phyloP scores from a whole-genome alignment of 2,797 vertebrate genomes.

The Myioborus melanocephalus region DNA sequence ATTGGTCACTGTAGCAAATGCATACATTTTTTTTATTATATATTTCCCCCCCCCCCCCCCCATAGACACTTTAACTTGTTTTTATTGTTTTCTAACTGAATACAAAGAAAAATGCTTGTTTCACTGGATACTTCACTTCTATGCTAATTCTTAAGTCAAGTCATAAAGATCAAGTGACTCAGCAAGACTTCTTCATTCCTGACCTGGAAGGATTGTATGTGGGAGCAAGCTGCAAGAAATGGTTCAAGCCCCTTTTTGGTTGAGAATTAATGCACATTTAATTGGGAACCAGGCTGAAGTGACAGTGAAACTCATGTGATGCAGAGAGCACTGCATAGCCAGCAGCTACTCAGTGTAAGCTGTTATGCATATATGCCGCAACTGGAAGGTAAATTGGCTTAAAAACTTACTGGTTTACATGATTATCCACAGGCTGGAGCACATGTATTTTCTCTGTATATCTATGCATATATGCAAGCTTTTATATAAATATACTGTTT shows the following conservation, averaged over 20 bases:
- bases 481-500: background rate
- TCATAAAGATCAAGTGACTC: background rate
- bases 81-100: background rate
- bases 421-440: background rate
- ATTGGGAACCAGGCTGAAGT: background rate
- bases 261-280: background rate
- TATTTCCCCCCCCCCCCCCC: fast-evolving
- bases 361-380: background rate
- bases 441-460: background rate
- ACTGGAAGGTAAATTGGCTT: background rate
- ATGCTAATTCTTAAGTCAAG: background rate
- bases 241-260: background rate
- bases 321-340: background rate
- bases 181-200: background rate
- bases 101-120: background rate
- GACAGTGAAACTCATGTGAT: fast-evolving
- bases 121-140: background rate
- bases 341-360: background rate
- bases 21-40: background rate
- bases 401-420: background rate
- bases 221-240: background rate
- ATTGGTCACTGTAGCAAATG: background rate
- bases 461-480: background rate
- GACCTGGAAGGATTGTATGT: background rate
- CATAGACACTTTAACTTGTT: background rate